These are phyloP conservation scores for Thunnus thynnus DNA, from an alignment of 2,113 vertebrate genomes.

Conservation along the genomic window DNA sequence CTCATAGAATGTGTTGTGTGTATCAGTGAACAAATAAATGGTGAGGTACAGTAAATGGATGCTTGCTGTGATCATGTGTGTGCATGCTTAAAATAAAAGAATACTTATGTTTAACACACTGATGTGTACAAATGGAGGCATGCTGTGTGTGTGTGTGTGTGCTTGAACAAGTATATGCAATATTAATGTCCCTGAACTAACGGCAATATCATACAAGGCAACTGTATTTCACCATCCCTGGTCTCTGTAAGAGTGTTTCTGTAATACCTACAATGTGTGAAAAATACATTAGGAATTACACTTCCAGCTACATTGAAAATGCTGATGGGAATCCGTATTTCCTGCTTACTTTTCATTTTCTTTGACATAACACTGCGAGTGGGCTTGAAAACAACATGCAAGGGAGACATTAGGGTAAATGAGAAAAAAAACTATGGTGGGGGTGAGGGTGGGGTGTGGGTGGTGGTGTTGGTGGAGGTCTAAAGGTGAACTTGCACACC, in stretches of 20 bases:
- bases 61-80: slow-evolving; percentile 15
- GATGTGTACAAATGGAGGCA: slow-evolving; percentile 9
- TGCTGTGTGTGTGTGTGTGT: slow-evolving; percentile 12
- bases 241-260: slow-evolving; percentile 38
- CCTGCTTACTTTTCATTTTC: slow-evolving; percentile 72
- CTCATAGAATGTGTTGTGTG: no score
- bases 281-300: slow-evolving; percentile 68
- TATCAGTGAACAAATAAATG: no score
- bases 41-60: slow-evolving; percentile 5
- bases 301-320: slow-evolving; percentile 52
- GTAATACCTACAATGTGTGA: slow-evolving; percentile 42
- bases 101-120: slow-evolving; percentile 4
- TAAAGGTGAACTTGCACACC: slow-evolving; percentile 30
- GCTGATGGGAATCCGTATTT: slow-evolving; percentile 74
- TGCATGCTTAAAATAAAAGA: slow-evolving; percentile 9
- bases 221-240: slow-evolving; percentile 7
- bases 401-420: slow-evolving; percentile 63
- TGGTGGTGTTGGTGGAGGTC: not conserved
- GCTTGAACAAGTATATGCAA: slow-evolving; percentile 23
- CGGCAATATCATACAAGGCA: slow-evolving; percentile 56
- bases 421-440: slow-evolving; percentile 23
- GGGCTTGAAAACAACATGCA: slow-evolving; percentile 54
- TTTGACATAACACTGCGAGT: slow-evolving; percentile 61
- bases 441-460: not conserved
- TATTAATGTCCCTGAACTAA: slow-evolving; percentile 44